Evolutionary conservation across 2,888 invertebrate species (phyloP), one percentile per base, ranked within the genome.

Genomic region (Thymelicus lineola): DNA sequence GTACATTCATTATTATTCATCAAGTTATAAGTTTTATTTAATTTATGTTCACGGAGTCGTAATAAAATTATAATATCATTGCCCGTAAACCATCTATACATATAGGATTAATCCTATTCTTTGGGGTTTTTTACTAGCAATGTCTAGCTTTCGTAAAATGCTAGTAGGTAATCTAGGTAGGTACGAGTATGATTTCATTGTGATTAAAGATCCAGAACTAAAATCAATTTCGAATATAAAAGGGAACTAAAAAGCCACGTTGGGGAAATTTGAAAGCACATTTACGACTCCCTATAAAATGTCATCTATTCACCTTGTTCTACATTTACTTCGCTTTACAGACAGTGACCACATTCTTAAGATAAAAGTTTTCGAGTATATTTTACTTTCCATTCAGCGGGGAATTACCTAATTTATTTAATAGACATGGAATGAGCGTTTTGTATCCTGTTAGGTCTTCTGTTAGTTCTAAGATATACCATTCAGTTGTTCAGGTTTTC

Each of bases 341-440:
- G 14, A 46, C 35, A 57, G 38, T 35, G 65, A 57, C 57, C 15
- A 55, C 28, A n/a, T 64, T 45, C 14, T 57, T 46, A 15, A 36
- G 35, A 55, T 68, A 35, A 20, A 48, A 35, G 17, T 20, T 61
- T 68, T 36, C 15, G 12, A 50, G 35, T 63, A 42, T 67, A 35
- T 68, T 68, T 67, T 53, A 55, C 53, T 68, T 68, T 68, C 61
- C 67, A 62, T 46, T 61, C 45, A 15, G 67, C 61, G 67, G 67
- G 67, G 35, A 62, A 38, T 36, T 61, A n/a, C n/a, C n/a, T n/a
- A 15, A 7, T 68, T 62, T 53, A 53, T 17, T 53, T 48, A 7
- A 9, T 10, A 48, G 48, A 15, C n/a, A 9, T 15, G n/a, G 48
- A 48, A 12, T 17, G 17, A 17, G 15, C 48, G 48, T 15, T 50